Conservation (phyloP, 2,797 vertebrate genomes). For the Oreochromis mossambicus region DNA sequence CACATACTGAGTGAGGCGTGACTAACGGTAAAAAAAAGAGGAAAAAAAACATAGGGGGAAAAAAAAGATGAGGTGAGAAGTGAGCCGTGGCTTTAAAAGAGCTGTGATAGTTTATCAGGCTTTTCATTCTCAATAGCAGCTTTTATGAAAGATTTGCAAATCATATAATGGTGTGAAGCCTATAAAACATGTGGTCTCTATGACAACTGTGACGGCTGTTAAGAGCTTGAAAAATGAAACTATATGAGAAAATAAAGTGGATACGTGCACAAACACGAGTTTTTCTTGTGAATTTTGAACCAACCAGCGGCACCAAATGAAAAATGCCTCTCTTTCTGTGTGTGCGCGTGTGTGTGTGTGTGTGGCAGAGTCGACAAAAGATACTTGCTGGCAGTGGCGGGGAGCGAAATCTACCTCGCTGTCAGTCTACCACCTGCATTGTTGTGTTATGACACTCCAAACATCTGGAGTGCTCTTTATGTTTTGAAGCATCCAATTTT, state of each 20-base stretch:
- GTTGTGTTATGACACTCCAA: slow-evolving; percentile 58
- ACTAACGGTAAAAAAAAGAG: background rate
- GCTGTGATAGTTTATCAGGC: background rate
- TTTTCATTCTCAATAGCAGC: background rate
- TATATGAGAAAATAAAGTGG: background rate
- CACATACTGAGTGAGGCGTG: background rate
- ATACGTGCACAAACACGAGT: background rate
- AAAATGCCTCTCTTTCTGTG: background rate
- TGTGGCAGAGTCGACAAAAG: slow-evolving; percentile 10
- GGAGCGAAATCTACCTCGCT: slow-evolving; percentile 15
- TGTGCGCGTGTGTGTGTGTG: background rate
- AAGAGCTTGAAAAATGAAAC: background rate
- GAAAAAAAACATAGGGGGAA: background rate
- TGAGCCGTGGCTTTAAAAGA: slow-evolving; percentile 4
- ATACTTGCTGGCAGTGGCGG: slow-evolving; percentile 12
- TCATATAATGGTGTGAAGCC: background rate
- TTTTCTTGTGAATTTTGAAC: background rate
- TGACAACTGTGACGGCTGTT: background rate
- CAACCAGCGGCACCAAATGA: background rate
- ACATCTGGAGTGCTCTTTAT: slow-evolving; percentile 66
- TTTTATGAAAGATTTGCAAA: background rate
- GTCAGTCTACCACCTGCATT: slow-evolving; percentile 63
- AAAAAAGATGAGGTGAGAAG: slow-evolving; percentile 1
- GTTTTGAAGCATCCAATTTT: slow-evolving; percentile 45
- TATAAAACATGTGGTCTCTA: slow-evolving; percentile 1